Percentiles rank a stretch among this genome's conserved stretches.
These are phyloP conservation scores for Dasysyrphus tricinctus DNA, from an alignment of 2,888 invertebrate genomes.

Conservation along the genomic window DNA sequence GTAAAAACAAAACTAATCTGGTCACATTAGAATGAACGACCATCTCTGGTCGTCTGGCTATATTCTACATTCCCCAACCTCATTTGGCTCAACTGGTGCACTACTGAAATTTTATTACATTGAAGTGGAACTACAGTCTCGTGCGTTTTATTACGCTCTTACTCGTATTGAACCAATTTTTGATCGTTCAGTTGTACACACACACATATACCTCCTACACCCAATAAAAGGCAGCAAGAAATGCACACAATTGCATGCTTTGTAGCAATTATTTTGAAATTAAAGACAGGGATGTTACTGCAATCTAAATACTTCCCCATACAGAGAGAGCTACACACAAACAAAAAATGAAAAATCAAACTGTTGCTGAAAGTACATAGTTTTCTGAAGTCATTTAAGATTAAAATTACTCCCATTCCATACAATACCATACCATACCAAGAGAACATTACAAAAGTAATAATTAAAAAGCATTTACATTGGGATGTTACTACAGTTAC, in stretches of 20 bases:
- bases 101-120: conserved; percentile 56
- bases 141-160: conserved; percentile 51
- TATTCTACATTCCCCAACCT: neutral
- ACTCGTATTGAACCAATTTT: conserved; percentile 28
- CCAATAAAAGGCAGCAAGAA: neutral
- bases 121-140: conserved; percentile 44
- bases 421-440: neutral
- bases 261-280: conserved; percentile 15
- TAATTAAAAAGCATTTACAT: conserved; percentile 55
- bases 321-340: neutral
- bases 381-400: conserved; percentile 15
- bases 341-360: neutral
- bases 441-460: conserved; percentile 15
- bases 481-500: neutral
- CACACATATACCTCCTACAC: neutral
- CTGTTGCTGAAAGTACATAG: conserved; percentile 22
- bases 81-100: conserved; percentile 58
- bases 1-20: neutral
- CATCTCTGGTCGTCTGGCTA: neutral
- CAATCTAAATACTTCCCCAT: conserved; percentile 36
- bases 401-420: neutral
- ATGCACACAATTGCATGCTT: conserved; percentile 7
- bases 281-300: conserved; percentile 31
- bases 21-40: neutral
- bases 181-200: conserved; percentile 9